Evolutionary conservation across 2,797 vertebrate genomes (phyloP), one percentile per base, ranked within the genome.

Genomic region (Myotis findleyi): DNA sequence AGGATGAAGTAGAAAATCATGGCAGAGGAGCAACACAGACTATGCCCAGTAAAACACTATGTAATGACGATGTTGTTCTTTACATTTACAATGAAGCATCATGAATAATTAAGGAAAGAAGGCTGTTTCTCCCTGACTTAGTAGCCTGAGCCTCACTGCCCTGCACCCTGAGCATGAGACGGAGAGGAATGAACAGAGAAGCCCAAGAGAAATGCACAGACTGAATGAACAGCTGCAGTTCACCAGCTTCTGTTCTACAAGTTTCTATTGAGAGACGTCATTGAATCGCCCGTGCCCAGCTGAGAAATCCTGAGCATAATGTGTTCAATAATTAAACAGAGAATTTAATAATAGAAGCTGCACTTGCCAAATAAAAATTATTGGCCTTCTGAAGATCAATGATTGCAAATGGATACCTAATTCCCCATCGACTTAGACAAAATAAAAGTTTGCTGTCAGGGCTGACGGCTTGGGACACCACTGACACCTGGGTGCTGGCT

Each of bases 401-500:
- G 6, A 62, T 8, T 25, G 3, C 6, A 64, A 3, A 7, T 53
- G 44, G 8, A 7, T 72, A 38, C n/a, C 17, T 1, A 62, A 44
- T 27, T 62, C 10, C 2, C 62, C 16, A 53, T 16, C 1, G 23
- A 5, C 11, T 49, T 20, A 44, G 36, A 57, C 11, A 77, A 57
- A 36, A 77, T 13, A 51, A 49, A 71, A 2, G 3, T 47, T 72
- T n/a, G 33, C 25, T 44, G 0, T 51, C 4, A 80, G 41, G 0
- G 1, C 27, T 27, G 33, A 44, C 9, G n/a, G 4, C 49, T 36
- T 11, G 1, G 7, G 33, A 51, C 2, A 21, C 6, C 1, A 12
- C 75, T 69, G n/a, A 72, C 49, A 38, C 27, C 36, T 13, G 14
- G 4, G 53, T 14, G 12, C 17, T 0, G 0, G 6, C 13, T 55